Evolutionary conservation across 1,140 invertebrate genomes (phyloP).

Genomic region (Drosophila miranda): DNA sequence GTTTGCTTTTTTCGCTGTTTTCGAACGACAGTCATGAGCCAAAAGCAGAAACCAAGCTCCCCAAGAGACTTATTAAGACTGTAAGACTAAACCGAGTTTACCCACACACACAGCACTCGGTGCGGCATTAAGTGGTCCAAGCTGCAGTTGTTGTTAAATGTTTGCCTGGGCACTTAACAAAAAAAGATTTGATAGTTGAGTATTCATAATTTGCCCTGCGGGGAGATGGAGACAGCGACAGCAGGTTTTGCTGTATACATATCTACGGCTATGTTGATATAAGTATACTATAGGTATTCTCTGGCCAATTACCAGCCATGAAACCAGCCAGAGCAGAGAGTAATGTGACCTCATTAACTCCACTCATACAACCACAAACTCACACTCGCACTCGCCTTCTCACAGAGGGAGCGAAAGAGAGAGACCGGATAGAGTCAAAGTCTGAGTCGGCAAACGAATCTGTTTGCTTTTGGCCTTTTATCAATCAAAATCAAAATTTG

Average conservation of each 20-base stretch:
- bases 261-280: slow-evolving; percentile 1
- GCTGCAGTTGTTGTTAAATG: slow-evolving; percentile 41
- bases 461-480: slow-evolving; percentile 57
- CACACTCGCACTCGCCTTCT: slow-evolving; percentile 5
- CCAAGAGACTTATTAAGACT: slow-evolving; percentile 55
- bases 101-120: slow-evolving; percentile 43
- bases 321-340: slow-evolving; percentile 38
- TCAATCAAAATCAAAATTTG: slow-evolving; percentile 37
- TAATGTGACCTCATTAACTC: slow-evolving; percentile 70
- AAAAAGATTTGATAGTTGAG: slow-evolving; percentile 43
- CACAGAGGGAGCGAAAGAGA: too few relatives aligned
- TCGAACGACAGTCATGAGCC: slow-evolving; percentile 62
- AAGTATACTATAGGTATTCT: slow-evolving; percentile 11
- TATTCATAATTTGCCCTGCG: slow-evolving; percentile 58
- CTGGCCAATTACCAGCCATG: slow-evolving; percentile 48
- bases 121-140: slow-evolving; percentile 1
- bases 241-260: slow-evolving; percentile 5
- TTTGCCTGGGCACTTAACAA: slow-evolving; percentile 66
- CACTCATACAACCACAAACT: background rate
- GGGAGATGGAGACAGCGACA: slow-evolving; percentile 1
- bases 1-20: slow-evolving; percentile 41
- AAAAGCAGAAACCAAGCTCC: slow-evolving; percentile 29
- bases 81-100: slow-evolving; percentile 44
- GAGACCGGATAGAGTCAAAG: slow-evolving; percentile 31
- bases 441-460: slow-evolving; percentile 38